A percentile compares a stretch with the other conserved stretches of the same genome.
Evolutionary conservation across 2,113 vertebrate genomes (phyloP).

Genomic region (Apodemus speciosus): DNA sequence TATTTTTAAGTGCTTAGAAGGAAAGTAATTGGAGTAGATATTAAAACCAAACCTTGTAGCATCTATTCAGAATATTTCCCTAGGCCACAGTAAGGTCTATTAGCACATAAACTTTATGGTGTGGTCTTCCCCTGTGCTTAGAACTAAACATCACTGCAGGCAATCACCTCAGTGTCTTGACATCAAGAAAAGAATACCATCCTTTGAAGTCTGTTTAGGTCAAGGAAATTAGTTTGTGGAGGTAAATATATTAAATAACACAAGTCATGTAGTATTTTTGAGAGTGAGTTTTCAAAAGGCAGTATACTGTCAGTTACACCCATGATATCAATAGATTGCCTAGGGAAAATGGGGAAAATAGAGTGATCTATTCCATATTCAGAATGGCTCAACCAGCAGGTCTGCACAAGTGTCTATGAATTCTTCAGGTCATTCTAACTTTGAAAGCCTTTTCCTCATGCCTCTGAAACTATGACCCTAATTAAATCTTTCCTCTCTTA

Average conservation of each 20-base stretch:
- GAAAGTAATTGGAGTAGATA: background rate
- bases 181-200: slow-evolving; percentile 28
- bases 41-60: background rate
- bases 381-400: background rate
- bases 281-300: background rate
- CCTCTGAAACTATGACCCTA: background rate
- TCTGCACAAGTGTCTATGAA: background rate
- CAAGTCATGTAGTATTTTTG: background rate
- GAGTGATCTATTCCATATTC: background rate
- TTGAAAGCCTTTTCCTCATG: background rate
- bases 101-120: background rate
- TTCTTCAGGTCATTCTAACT: background rate
- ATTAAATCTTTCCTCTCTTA: background rate
- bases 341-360: background rate
- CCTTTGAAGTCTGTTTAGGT: slow-evolving; percentile 44
- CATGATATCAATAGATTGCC: background rate
- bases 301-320: background rate
- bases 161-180: background rate
- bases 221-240: slow-evolving; percentile 50
- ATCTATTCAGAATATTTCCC: background rate
- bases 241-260: slow-evolving; percentile 18
- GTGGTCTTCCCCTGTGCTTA: background rate
- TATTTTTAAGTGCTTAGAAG: too few species aligned
- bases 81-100: background rate
- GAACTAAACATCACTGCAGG: background rate